phyloP scores from a whole-genome alignment of 2,888 invertebrate species.

The Gibbula magus region DNA sequence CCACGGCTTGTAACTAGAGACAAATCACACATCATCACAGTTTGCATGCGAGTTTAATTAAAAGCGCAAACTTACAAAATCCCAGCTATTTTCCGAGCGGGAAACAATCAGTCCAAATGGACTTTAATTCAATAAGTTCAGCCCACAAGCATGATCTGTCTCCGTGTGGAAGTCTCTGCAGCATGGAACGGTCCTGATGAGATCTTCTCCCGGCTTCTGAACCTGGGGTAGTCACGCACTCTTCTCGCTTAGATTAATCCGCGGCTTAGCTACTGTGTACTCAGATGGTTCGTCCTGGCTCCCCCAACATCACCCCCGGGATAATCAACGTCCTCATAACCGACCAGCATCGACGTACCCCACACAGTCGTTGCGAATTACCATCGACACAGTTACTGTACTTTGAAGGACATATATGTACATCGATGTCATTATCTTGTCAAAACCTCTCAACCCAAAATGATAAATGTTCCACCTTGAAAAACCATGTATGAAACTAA shows the following conservation, averaged over 20 bases:
- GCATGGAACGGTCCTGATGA: not conserved
- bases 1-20: not conserved
- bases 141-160: not conserved
- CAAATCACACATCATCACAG: not conserved
- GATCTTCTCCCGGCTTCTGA: not conserved
- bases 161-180: no score
- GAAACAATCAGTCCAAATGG: constrained; percentile 5
- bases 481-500: no score
- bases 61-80: constrained; percentile 8
- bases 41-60: constrained; percentile 3
- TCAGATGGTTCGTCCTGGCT: not conserved
- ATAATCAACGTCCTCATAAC: no score
- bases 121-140: constrained; percentile 11
- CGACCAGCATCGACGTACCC: no score
- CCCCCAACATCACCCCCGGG: not conserved
- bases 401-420: no score
- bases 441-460: no score
- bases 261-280: not conserved
- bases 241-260: not conserved
- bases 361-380: no score
- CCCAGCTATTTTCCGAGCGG: not conserved
- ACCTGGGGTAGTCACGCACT: not conserved
- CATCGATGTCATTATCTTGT: no score
- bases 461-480: no score
- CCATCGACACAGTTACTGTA: no score